Base-by-base conservation (phyloP, 1,140 invertebrate species). In the Saxidomus purpurata region DNA sequence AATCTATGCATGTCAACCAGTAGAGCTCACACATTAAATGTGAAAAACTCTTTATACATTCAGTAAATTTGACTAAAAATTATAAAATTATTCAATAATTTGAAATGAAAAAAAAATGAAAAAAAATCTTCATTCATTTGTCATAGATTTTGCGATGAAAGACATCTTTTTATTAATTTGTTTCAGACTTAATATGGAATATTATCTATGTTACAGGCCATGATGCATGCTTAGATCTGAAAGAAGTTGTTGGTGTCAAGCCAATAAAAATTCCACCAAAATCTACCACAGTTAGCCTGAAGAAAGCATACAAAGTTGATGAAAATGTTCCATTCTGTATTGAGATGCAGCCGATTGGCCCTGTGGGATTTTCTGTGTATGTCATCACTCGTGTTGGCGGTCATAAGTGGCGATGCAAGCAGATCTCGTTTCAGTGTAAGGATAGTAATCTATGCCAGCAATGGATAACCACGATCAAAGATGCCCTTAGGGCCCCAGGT, bases 401-500 rank as follows among this genome's bases (percentile, higher is more conserved):
- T 59, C 92, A 93, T 74, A 90, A 87, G 59, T 94, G 93, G 94
- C 84, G 93, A 17, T 90, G 89, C 49, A 91, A 92, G 71, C 79
- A 82, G 25, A 69, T 93, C 8, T 84, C 67, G 17, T 93, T 95
- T 47, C 85, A 88, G 15, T 93, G 94, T 77, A 89, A 81, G 47
- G 93, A 94, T 43, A 92, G 90, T 67, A 63, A 59, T 3, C 90
- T 90, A 4, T 92, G 92, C 71, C 90, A 91, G 31, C 82, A 91
- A 13, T 95, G 94, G 94, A 89, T 95, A 28, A 89, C 93, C 2
- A 91, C 67, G 55, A 93, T 95, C 25, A 84, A 89, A 40, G 89
- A 92, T 15, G 40, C 85, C 9, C 71, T 95, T 1, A 79, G 77
- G 38, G 80, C 47, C 61, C 89, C 91, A 86, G 92, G 93, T 94